Evolutionary conservation across 2,113 vertebrate genomes (phyloP), one percentile per base, ranked within the genome.

Genomic region (Origma solitaria): DNA sequence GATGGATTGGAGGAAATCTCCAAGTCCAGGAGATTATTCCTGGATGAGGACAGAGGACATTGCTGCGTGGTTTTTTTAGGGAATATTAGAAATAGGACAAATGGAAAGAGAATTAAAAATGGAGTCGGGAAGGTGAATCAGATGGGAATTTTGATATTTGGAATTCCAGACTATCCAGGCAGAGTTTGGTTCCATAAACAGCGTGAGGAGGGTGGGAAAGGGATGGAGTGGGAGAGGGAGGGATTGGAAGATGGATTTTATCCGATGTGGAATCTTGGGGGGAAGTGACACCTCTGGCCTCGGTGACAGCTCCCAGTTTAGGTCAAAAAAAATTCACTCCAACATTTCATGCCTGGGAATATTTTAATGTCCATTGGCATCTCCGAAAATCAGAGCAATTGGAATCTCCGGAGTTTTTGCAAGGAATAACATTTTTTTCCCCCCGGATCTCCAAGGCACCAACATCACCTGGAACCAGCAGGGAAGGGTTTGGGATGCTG

Each of bases 401-500:
- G 13, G 65, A 60, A 70, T 30, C 31, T 24, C 42, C 3, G 37
- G 44, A 24, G 8, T 10, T 9, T 50, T 30, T n/a, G 10, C 6
- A 20, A 20, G 44, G 37, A 60, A 42, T 8, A 18, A 8, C 2
- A 20, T 40, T 51, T 60, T 25, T 42, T 60, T 51, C 65, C 66
- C 37, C 15, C n/a, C n/a, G 37, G 35, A 16, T 24, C 35, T n/a
- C n/a, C n/a, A n/a, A n/a, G n/a, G n/a, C n/a, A n/a, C n/a, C n/a
- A 15, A 23, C 19, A 10, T 5, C 37, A 5, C 37, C 65, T 0
- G 1, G 54, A 60, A 19, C 2, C 30, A 30, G 31, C 1, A 0
- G 44, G 45, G 37, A 51, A 42, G 20, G 54, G 30, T 82, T 61
- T 35, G 56, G 37, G 37, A 70, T 42, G 8, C n/a, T n/a, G n/a